Evolutionary conservation across 2,797 vertebrate species (phyloP).

Genomic region (Rhinichthys osculus): DNA sequence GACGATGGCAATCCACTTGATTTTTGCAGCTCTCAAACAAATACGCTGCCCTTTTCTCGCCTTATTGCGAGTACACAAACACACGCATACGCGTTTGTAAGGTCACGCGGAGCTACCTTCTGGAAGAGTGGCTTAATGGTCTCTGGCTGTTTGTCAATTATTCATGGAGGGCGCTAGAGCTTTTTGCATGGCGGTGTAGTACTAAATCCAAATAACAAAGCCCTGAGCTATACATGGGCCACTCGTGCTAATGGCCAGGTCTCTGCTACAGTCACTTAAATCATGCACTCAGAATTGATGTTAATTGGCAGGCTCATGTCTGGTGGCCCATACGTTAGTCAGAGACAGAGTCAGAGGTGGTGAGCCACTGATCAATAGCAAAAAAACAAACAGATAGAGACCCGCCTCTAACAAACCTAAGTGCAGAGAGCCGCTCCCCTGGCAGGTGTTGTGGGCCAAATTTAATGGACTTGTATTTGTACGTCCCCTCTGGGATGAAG

Average conservation of each 20-base stretch:
- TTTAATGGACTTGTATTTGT: slow-evolving; percentile 70
- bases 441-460: slow-evolving; percentile 69
- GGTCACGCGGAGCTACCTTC: slow-evolving; percentile 66
- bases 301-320: slow-evolving; percentile 67
- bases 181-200: slow-evolving; percentile 70
- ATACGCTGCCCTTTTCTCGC: neutral
- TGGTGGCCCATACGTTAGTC: neutral
- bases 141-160: slow-evolving; percentile 74
- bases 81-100: slow-evolving; percentile 5
- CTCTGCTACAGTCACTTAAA: slow-evolving; percentile 69
- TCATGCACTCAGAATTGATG: slow-evolving; percentile 73
- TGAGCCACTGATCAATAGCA: slow-evolving; percentile 50
- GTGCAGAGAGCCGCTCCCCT: slow-evolving; percentile 61
- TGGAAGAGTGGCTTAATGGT: slow-evolving; percentile 73
- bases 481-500: slow-evolving; percentile 61
- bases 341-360: slow-evolving; percentile 24
- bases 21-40: neutral
- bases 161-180: slow-evolving; percentile 71
- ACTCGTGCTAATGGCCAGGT: slow-evolving; percentile 68
- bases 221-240: slow-evolving; percentile 44
- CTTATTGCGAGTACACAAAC: slow-evolving; percentile 58
- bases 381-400: slow-evolving; percentile 64
- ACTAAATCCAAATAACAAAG: slow-evolving; percentile 55
- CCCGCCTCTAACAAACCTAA: slow-evolving; percentile 42
- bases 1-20: neutral